These are phyloP conservation scores for Hirudinaria manillensis DNA, from an alignment of 2,888 invertebrate species.

Conservation along the genomic window DNA sequence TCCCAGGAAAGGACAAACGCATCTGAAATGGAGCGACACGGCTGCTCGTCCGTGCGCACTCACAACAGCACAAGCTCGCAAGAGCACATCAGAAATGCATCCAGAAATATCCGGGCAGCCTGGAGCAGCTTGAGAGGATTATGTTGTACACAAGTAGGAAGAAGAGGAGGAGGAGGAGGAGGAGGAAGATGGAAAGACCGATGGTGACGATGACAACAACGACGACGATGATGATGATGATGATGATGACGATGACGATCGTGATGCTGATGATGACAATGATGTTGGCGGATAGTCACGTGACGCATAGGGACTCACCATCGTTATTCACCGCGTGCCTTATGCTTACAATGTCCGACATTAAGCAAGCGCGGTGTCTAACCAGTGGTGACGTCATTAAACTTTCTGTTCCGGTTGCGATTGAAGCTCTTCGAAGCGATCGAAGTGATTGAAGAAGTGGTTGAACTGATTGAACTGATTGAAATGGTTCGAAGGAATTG, in stretches of 20 bases:
- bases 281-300: not conserved
- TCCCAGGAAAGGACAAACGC: too few species aligned
- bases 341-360: constrained; percentile 25
- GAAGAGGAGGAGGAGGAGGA: too few species aligned
- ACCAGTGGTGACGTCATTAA: constrained; percentile 26
- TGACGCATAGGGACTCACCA: constrained; percentile 16
- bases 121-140: too few species aligned
- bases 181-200: not conserved
- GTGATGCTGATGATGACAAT: constrained; percentile 22
- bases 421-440: not conserved
- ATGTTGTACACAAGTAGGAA: too few species aligned
- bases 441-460: not conserved
- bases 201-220: constrained; percentile 5
- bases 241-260: constrained; percentile 8
- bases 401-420: not conserved
- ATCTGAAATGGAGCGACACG: too few species aligned
- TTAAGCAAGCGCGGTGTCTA: constrained; percentile 31
- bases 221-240: constrained; percentile 23
- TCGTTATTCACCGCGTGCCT: constrained; percentile 33
- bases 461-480: not conserved
- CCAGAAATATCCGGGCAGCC: too few species aligned
- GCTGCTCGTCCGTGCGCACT: too few species aligned
- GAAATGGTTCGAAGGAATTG: not conserved
- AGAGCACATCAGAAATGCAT: too few species aligned
- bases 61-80: too few species aligned